A percentile compares a stretch with the other conserved stretches of the same genome.
phyloP scores from a whole-genome alignment of 1,140 invertebrate genomes.

The Platorchestia sp. region DNA sequence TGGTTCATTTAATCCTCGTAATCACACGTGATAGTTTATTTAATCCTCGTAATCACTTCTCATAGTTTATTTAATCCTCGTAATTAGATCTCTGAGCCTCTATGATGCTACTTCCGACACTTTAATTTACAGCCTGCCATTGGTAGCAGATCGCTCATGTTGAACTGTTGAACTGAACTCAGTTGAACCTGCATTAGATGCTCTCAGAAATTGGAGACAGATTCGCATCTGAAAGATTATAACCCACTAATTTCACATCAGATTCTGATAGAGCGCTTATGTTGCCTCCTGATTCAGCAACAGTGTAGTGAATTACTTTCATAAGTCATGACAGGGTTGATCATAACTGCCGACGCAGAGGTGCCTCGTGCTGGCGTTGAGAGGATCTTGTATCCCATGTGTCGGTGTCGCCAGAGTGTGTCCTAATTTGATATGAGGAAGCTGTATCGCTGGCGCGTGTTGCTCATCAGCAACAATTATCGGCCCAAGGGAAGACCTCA shows the following conservation, averaged over 20 bases:
- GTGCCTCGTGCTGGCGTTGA: neutral
- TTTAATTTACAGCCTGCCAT: no score
- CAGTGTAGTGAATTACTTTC: neutral
- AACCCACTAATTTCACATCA: neutral
- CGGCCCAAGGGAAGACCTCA: neutral
- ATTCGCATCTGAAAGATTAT: neutral
- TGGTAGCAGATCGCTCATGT: no score
- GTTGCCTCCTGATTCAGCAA: neutral
- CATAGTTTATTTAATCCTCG: no score
- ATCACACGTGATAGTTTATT: no score
- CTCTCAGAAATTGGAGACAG: neutral
- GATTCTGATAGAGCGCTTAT: neutral
- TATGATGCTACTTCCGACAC: no score
- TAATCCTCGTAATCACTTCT: no score
- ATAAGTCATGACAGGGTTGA: neutral
- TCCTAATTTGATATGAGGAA: constrained; percentile 9
- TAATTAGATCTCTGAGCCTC: no score
- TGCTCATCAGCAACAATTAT: constrained; percentile 11
- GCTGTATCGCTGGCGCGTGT: constrained; percentile 17
- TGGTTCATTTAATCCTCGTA: no score
- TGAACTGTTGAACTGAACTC: no score
- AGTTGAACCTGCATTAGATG: neutral
- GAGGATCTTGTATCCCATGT: neutral
- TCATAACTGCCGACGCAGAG: neutral
- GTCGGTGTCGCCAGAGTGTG: neutral